Base-by-base conservation (phyloP, 2,888 invertebrate species). In the Nomada goodeniana region DNA sequence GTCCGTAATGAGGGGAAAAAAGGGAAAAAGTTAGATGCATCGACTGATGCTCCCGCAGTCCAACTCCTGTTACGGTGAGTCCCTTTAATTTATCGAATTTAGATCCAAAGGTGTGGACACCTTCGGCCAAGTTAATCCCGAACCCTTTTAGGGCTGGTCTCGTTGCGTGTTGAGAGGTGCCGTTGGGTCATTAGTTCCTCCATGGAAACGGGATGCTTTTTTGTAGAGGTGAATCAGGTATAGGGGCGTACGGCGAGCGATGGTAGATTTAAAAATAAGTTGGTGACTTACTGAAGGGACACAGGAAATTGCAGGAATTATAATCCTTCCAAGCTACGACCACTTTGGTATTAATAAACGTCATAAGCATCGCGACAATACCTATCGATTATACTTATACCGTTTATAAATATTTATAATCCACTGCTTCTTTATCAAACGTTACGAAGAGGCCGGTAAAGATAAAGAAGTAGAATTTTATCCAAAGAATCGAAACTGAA, bases 1-100 rank as follows among this genome's bases (percentile, higher is more conserved):
- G 36, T 36, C 1, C 29, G 77, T 86, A 87, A 86, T 86, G 75
- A 77, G 65, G 42, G 70, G 20, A 53, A 20, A 23, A 64, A 53
- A 52, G 52, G 23, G 53, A 72, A 67, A 63, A 80, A 57, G 65
- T 61, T 59, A 67, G 2, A 53, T 44, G 2, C 72, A 36, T 57
- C 79, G 71, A 61, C 18, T 60, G 78, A 42, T 53, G 60, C 42
- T 67, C 52, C 42, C 23, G 47, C 20, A 36, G 67, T 65, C 65
- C 53, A 78, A 13, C 57, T 26, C 53, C 53, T 65, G 3, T 18
- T 29, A 26, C 29, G 18, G 11, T 15, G 57, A 18, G 50, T 63
- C 29, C 50, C 55, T 55, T 71, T 65, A 78, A 80, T 80, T 80
- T 72, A 63, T 78, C 80, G 72, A 71, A 78, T 72, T 63, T 72